Conservation (phyloP, 2,113 vertebrate genomes). For the Calidris pugnax region DNA sequence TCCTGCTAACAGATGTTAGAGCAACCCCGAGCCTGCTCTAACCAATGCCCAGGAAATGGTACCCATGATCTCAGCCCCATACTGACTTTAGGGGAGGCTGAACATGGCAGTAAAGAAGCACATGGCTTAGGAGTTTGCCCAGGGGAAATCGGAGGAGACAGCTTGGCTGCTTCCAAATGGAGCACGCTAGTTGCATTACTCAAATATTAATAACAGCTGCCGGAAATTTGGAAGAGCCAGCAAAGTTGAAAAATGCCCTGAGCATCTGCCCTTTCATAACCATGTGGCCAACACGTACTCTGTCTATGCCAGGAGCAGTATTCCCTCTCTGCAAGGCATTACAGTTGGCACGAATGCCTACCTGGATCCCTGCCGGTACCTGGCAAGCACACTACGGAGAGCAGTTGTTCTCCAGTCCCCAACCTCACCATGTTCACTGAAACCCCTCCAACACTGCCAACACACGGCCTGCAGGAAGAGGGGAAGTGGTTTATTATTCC, state of each 20-base stretch:
- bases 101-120: not conserved
- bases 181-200: not conserved
- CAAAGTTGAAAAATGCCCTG: not conserved
- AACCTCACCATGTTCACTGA: not conserved
- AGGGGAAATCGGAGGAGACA: not conserved
- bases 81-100: not conserved
- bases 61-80: not conserved
- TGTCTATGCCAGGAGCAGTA: not conserved
- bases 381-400: not conserved
- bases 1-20: not conserved
- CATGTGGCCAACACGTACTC: not conserved
- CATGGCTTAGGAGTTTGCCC: not conserved
- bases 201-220: slow-evolving; percentile 39
- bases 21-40: not conserved
- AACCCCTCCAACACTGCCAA: not conserved
- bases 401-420: not conserved
- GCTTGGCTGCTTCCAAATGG: not conserved
- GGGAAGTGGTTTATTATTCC: not conserved
- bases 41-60: not conserved
- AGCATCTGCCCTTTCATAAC: not conserved
- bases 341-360: not conserved
- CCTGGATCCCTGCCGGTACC: not conserved
- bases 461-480: not conserved
- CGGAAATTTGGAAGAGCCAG: not conserved
- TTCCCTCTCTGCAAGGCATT: not conserved